Base-by-base conservation (phyloP, 2,797 vertebrate species). In the Miichthys miiuy region DNA sequence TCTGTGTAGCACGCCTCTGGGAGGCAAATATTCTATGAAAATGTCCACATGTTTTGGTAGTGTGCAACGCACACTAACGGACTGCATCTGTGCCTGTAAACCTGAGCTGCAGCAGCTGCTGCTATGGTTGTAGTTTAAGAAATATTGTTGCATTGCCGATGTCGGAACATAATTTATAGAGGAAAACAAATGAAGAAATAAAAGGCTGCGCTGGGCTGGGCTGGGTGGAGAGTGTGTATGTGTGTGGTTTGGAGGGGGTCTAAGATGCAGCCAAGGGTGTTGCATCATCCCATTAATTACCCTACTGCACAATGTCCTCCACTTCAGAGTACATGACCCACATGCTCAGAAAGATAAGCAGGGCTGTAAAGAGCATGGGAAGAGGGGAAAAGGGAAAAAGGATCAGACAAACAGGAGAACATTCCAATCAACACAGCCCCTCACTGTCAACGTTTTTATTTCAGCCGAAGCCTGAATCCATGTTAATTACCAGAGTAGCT, bases 271-370 rank as follows among this genome's bases (percentile, higher is more conserved):
- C 88, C 80, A 77, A 72, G 77, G 86, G 69, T 88, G 75, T 91
- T 91, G 86, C 85, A 93, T 91, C 89, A 88, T 88, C 88, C 85
- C 80, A 90, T 89, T 94, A 94, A 93, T 93, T 88, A 92, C 89
- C 85, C 86, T 83, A 72, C 75, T 81, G 71, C 82, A 89, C 83
- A 82, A 72, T 80, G 81, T 84, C 87, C 81, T 88, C 78, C 78
- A 83, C 81, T 72, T 72, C 74, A 87, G 83, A 80, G 75, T 86
- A 30, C 70, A 88, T 85, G 86, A 87, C 89, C 93, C 91, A 87
- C 88, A 86, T 89, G 87, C 73, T 87, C 83, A 71, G 62, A 60
- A 47, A 84, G 73, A 91, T 82, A 82, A 85, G 68, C 79, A 41
- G 75, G 77, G 73, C 52, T 77, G 50, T 25, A 70, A 75, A 74